Conservation (phyloP, 2,888 invertebrate genomes). For the Crioceris asparagi region DNA sequence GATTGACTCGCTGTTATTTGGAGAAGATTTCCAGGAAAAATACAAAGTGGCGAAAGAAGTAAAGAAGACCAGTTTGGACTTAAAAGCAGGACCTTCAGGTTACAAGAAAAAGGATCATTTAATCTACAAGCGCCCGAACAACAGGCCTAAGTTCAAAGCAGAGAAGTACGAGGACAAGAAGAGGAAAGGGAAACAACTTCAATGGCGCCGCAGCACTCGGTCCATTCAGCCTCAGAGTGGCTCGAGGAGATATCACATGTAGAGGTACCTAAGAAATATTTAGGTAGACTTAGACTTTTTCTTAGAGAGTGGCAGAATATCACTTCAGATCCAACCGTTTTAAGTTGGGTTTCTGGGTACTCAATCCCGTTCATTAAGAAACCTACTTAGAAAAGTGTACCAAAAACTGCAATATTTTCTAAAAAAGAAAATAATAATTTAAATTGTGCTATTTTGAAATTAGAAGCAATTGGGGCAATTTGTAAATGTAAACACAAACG, state of each 20-base stretch:
- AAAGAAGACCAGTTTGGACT: too few species aligned
- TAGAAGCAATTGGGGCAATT: constrained; percentile 4
- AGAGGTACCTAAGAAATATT: constrained; percentile 2
- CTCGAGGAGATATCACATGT: neutral
- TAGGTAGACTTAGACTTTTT: neutral
- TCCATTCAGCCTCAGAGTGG: neutral
- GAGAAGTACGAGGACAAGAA: constrained; percentile 1
- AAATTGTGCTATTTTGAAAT: neutral
- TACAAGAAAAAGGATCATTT: constrained; percentile 1
- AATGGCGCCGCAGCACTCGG: neutral
- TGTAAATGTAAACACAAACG: neutral
- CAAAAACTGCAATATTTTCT: neutral
- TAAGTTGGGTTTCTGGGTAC: neutral
- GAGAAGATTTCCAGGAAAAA: too few species aligned
- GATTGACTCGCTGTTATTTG: too few species aligned
- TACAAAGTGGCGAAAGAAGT: too few species aligned
- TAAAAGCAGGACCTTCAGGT: too few species aligned
- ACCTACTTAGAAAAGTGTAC: neutral
- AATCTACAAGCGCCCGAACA: constrained; percentile 1
- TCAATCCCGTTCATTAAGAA: constrained; percentile 1
- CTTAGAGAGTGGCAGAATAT: constrained; percentile 1
- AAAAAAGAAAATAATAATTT: constrained; percentile 1
- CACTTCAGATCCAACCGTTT: neutral
- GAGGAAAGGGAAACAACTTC: too few species aligned
- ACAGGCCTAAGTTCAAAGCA: constrained; percentile 3